These are phyloP conservation scores for Xestia sexstrigata DNA, from an alignment of 2,888 invertebrate genomes.

Conservation along the genomic window DNA sequence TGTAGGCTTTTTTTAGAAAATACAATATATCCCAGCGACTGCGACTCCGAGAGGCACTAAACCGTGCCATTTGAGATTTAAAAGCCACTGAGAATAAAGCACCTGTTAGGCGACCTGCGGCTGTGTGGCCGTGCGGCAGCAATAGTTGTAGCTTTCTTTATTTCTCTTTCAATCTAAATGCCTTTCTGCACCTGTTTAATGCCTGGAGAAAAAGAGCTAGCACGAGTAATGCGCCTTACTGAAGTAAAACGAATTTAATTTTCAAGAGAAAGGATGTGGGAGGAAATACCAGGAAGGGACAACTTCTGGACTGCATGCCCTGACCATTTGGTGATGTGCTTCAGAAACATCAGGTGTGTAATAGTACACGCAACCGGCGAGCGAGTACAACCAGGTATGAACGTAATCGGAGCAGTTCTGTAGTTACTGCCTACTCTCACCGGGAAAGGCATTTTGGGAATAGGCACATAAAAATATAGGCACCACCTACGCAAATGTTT, in stretches of 20 bases:
- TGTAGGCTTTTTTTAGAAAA: not conserved
- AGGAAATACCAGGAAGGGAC: not conserved
- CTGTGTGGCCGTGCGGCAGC: not conserved
- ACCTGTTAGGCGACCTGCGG: conserved; percentile 39
- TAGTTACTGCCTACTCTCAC: not conserved
- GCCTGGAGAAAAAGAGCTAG: not conserved
- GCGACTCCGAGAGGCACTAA: conserved; percentile 30
- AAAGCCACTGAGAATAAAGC: conserved; percentile 43
- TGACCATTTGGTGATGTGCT: not conserved
- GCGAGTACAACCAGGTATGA: not conserved
- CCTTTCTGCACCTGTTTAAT: not conserved
- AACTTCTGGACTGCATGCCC: not conserved
- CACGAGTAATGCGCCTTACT: not conserved
- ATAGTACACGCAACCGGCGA: too few species aligned
- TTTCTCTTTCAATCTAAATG: conserved; percentile 29
- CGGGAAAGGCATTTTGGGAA: not conserved
- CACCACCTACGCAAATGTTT: not conserved
- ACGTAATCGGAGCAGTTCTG: not conserved
- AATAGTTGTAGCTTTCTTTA: conserved; percentile 9
- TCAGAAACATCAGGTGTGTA: not conserved
- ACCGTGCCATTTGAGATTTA: conserved; percentile 53
- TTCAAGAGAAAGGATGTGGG: not conserved
- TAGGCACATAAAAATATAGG: not conserved
- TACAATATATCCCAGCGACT: not conserved
- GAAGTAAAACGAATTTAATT: not conserved